Percentiles rank a stretch among this genome's conserved stretches.
Conservation (phyloP, 2,797 vertebrate genomes). For the Champsocephalus gunnari region DNA sequence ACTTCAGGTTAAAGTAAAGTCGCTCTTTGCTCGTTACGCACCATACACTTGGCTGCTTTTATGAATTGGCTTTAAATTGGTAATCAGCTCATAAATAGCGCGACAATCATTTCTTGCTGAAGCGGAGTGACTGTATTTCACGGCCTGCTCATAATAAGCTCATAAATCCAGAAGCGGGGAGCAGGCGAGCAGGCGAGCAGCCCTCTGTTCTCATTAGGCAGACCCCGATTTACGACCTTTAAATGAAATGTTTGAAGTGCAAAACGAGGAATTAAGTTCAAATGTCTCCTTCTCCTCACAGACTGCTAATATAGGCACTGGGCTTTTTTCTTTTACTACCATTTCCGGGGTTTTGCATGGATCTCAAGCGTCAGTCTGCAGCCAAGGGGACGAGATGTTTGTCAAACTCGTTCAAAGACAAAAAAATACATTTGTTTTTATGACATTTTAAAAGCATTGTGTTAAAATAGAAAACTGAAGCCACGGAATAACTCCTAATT, state of each 20-base stretch:
- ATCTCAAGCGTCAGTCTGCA: background rate
- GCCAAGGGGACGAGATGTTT: conserved; percentile 4
- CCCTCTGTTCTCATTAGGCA: conserved; percentile 74
- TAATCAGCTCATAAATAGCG: conserved; percentile 71
- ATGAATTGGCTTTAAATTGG: conserved; percentile 70
- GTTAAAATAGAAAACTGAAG: background rate
- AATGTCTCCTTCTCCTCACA: conserved; percentile 38
- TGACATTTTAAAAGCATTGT: background rate
- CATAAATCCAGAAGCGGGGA: conserved; percentile 72
- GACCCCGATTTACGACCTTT: conserved; percentile 77
- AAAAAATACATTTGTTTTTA: background rate
- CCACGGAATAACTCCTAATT: background rate
- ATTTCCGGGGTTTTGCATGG: conserved; percentile 40
- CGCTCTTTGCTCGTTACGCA: conserved; percentile 2
- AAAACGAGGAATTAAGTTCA: conserved; percentile 63
- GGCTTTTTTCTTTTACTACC: background rate
- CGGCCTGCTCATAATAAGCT: conserved; percentile 74
- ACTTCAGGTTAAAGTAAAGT: background rate
- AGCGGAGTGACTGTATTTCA: conserved; percentile 56
- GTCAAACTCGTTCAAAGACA: background rate
- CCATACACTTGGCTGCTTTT: conserved; percentile 28
- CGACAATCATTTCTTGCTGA: conserved; percentile 48
- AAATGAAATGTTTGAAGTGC: conserved; percentile 83
- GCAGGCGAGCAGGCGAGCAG: conserved; percentile 53
- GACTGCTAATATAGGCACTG: conserved; percentile 25